Conservation (phyloP, 53 echinoderm and acorn worm species). For the Echinometra lucunter region DNA sequence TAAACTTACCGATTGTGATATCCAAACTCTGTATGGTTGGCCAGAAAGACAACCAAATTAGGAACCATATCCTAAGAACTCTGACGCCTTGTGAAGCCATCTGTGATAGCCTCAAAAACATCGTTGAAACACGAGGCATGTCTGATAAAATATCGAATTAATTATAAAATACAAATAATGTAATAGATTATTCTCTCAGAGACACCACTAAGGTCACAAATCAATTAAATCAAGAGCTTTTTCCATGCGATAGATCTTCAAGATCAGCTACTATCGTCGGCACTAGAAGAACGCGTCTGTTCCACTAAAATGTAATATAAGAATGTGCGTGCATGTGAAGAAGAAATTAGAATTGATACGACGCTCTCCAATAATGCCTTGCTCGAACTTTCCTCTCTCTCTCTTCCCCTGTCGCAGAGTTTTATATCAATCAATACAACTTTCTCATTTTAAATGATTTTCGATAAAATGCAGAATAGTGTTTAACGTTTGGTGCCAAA, state of each 20-base stretch:
- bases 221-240: background rate
- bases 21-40: conserved; percentile 15
- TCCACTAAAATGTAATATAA: background rate
- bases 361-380: background rate
- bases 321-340: background rate
- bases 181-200: background rate
- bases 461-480: background rate
- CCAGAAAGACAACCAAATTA: conserved; percentile 4
- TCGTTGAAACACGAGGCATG: background rate
- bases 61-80: background rate
- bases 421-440: background rate
- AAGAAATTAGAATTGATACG: background rate
- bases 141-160: background rate
- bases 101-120: background rate
- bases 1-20: conserved; percentile 43
- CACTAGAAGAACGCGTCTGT: background rate
- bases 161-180: background rate
- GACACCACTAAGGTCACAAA: background rate
- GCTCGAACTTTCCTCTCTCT: background rate
- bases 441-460: background rate
- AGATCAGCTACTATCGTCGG: background rate
- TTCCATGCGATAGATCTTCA: background rate
- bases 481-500: background rate
- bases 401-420: background rate
- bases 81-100: background rate